Evolutionary conservation across 2,113 vertebrate species (phyloP), one percentile per base, ranked within the genome.

Genomic region (Rhinichthys klamathensis): DNA sequence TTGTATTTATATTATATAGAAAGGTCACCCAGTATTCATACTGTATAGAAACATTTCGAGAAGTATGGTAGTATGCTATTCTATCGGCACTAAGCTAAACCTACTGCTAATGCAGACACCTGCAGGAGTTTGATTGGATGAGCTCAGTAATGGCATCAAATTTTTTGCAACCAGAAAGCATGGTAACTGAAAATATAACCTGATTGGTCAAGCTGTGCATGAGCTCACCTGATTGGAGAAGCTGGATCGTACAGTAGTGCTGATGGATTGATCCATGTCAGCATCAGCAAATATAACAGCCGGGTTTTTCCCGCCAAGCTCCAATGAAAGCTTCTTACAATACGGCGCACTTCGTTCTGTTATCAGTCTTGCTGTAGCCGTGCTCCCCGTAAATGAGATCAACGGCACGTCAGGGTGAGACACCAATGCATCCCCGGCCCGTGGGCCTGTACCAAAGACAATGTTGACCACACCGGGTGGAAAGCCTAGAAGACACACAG

Each of bases 361-460:
- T 93, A 99, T 98, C 3, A 88, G 88, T 88, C 94, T 95, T 0
- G 97, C 98, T 0, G 98, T 99, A 11, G 94, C 92, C 0, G 97
- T 98, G 91, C 98, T 98, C 32, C 98, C 98, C 0, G 98, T 99
- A 92, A 99, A 99, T 76, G 97, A 99, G 90, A 99, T 93, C 85
- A 99, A 78, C 0, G 96, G 96, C 35, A 99, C 96, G 0, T 98
- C 96, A 0, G 97, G 97, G 44, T 99, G 98, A 73, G 95, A 95
- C 15, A 98, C 97, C 0, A 99, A 93, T 6, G 97, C 97, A 21
- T 97, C 95, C 0, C 98, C 97, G 0, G 94, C 96, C 82, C 77
- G 94, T 2, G 95, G 86, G 0, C 98, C 98, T 0, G 89, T 94
- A 27, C 98, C 98, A 60, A 99, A 98, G 4, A 99, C 94, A 0